Base-by-base conservation (phyloP, 1,140 invertebrate species). In the Procambarus virginalis region DNA sequence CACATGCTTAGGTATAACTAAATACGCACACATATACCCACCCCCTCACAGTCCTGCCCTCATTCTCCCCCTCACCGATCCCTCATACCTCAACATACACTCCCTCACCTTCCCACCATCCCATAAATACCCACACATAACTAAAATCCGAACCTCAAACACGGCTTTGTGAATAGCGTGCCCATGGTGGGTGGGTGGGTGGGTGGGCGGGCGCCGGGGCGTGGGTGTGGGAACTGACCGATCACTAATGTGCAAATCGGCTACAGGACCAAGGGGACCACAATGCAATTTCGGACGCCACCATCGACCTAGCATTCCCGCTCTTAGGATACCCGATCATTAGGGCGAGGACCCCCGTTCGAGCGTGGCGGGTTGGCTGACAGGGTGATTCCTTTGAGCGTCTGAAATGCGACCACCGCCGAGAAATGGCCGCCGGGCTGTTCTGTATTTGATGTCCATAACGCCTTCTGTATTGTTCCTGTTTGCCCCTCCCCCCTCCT, bases 191-290 rank as follows among this genome's bases (percentile, higher is more conserved):
- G 68, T 34, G 68, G 68, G 68, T 9, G 68, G 8, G n/a, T 8
- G 68, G 68, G 68, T 9, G 68, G 46, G 34, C n/a, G 20, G 64
- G 73, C 12, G 73, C 22, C 9, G 49, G n/a, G 51, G n/a, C 70
- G 84, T 77, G 73, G 84, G 84, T 73, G 84, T 85, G 84, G 84
- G 84, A 85, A 85, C 70, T 60, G n/a, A 55, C 70, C 45, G 84
- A 85, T 85, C 73, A n/a, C 84, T 85, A 85, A 85, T 77, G 84
- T 85, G 73, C 84, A 75, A 77, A 85, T 85, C 84, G 84, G 20
- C 83, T n/a, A 51, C 60, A 76, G 73, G 49, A 51, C 70, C 49
- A 70, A 17, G 48, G 2, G 51, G 68, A 73, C 83, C 70, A 85
- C 83, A 85, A 58, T 85, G 68, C 83, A n/a, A 68, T 55, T 55